phyloP scores from a whole-genome alignment of 2,797 vertebrate species.

The Cossypha caffra region DNA sequence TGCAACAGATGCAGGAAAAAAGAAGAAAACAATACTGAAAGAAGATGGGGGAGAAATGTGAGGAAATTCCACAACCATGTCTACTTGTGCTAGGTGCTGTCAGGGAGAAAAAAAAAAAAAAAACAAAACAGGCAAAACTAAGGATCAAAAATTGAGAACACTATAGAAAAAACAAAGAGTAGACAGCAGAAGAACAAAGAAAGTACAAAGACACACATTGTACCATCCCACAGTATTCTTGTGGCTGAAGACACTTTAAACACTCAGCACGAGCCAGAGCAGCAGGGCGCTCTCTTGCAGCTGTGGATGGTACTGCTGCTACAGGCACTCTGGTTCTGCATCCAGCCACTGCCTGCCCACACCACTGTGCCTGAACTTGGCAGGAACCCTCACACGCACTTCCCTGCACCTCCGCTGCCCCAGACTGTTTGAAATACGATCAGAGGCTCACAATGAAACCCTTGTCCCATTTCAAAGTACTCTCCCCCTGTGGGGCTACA shows the following conservation, averaged over 20 bases:
- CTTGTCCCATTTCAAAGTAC: background rate
- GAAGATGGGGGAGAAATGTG: accelerated
- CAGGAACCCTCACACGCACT: background rate
- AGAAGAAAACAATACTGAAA: background rate
- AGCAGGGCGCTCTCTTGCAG: background rate
- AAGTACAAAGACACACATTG: background rate
- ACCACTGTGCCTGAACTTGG: background rate
- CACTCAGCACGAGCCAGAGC: background rate
- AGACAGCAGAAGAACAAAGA: background rate
- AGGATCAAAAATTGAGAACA: background rate
- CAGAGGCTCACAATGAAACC: background rate
- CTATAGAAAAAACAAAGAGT: background rate
- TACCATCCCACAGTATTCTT: background rate
- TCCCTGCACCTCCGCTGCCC: background rate
- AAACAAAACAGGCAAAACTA: background rate
- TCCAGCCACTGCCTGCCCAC: background rate
- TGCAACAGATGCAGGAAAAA: background rate
- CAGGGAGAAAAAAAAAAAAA: background rate
- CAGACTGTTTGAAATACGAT: background rate
- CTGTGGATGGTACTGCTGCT: no score
- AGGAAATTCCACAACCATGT: background rate
- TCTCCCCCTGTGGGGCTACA: background rate
- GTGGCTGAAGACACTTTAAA: background rate
- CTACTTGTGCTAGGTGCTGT: background rate
- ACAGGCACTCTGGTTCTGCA: accelerated